Base-by-base conservation (phyloP, 2,888 invertebrate genomes). In the Phoenoteleia sp. region DNA sequence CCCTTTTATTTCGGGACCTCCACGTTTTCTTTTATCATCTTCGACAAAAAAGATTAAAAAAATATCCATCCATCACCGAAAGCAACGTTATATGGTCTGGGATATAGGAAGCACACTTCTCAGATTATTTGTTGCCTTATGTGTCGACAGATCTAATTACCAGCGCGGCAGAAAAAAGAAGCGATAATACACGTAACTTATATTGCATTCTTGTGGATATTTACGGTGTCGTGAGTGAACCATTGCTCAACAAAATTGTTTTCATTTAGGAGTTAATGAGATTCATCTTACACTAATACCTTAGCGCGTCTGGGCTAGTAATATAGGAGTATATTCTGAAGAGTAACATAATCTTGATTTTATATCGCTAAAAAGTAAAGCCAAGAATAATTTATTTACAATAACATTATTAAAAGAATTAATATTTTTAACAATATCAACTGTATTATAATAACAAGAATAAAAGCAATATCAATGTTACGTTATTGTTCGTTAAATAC, bases 141-240 rank as follows among this genome's bases (percentile, higher is more conserved):
- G 36, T 62, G 74, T 74, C 52, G 74, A 74, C 74, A 74, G 74
- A 74, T 74, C 62, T 74, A 74, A 74, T 74, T 64, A 74, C 60
- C 23, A 47, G 49, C 33, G 23, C 33, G 60, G 15, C 15, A 27
- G 25, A 49, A 60, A 74, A 52, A 62, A 49, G 15, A 15, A 15
- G 36, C 25, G 39, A 64, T 64, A 62, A 74, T 72, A 60, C 25
- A 72, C 72, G 49, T 49, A 72, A 72, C 60, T 72, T 72, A 60
- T 64, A 54, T 74, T 62, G 52, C 54, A 19, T 19, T 58, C 23
- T 27, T 23, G 13, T 19, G 21, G 47, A 23, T 64, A 75, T 62
- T 75, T 75, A 75, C 54, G 72, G 27, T 52, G 42, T 64, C 54
- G 54, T 29, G 33, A 25, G 23, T 39, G 33, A 62, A 21, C n/a